phyloP scores from a whole-genome alignment of 1,140 invertebrate genomes.

The Ips nitidus region DNA sequence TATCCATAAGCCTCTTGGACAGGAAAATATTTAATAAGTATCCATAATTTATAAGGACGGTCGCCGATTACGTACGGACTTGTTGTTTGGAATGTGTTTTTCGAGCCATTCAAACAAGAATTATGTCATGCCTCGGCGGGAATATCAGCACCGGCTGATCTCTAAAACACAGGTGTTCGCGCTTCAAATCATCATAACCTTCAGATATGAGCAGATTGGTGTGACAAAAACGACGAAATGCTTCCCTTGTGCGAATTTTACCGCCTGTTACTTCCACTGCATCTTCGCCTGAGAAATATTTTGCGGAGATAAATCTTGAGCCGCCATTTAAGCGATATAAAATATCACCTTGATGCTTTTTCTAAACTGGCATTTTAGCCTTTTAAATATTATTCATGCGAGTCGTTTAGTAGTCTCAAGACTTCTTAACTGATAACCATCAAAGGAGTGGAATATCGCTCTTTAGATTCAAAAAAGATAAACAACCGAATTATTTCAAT shows the following conservation, averaged over 20 bases:
- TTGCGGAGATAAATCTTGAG: conserved; percentile 17
- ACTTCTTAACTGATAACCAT: too few relatives aligned
- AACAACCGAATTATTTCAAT: too few relatives aligned
- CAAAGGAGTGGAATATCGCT: too few relatives aligned
- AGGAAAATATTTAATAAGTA: conserved; percentile 19
- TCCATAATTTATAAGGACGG: conserved; percentile 26
- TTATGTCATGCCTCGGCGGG: conserved; percentile 43
- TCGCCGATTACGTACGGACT: conserved; percentile 30
- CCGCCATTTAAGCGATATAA: conserved; percentile 20
- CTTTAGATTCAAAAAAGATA: too few relatives aligned
- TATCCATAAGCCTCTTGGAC: not conserved
- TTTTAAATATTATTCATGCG: too few relatives aligned
- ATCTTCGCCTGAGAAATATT: conserved; percentile 13
- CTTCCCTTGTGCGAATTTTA: conserved; percentile 28
- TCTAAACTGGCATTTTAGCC: not conserved
- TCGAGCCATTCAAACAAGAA: conserved; percentile 46
- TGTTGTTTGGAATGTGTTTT: conserved; percentile 48
- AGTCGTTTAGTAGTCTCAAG: too few relatives aligned
- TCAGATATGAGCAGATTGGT: conserved; percentile 35
- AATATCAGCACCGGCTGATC: conserved; percentile 43
- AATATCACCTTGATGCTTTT: conserved; percentile 13
- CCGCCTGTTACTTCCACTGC: conserved; percentile 24
- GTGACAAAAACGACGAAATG: conserved; percentile 22
- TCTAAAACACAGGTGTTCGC: conserved; percentile 39
- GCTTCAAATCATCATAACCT: conserved; percentile 41